These are phyloP conservation scores for Saccostrea glomerata DNA, from an alignment of 1,140 invertebrate species.

Conservation along the genomic window DNA sequence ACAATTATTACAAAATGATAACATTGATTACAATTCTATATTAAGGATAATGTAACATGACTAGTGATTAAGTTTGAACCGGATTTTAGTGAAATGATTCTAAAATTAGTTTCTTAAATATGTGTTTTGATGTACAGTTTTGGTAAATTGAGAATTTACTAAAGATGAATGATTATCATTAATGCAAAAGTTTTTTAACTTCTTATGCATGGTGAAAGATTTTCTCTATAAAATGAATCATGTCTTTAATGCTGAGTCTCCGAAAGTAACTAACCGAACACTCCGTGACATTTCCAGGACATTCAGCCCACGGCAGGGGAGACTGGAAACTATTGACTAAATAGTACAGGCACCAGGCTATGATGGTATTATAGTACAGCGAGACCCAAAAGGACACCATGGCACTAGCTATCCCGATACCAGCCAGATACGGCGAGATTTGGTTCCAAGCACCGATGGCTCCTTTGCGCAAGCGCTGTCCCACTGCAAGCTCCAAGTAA, in stretches of 20 bases:
- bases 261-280: neutral
- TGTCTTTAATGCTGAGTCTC: too few relatives aligned
- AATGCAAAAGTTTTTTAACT: too few relatives aligned
- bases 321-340: conserved; percentile 81
- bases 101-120: too few relatives aligned
- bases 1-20: too few relatives aligned
- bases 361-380: conserved; percentile 98
- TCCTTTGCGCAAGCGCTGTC: conserved; percentile 60
- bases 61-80: too few relatives aligned
- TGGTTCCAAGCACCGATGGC: conserved; percentile 59
- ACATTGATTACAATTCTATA: too few relatives aligned
- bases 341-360: conserved; percentile 98
- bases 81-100: neutral
- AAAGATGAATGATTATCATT: too few relatives aligned
- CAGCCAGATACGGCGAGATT: conserved; percentile 74
- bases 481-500: conserved; percentile 62
- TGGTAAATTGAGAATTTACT: too few relatives aligned
- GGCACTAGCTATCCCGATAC: conserved; percentile 96
- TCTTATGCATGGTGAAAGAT: too few relatives aligned
- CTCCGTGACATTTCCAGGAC: conserved; percentile 14
- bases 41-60: too few relatives aligned
- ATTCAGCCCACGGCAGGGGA: conserved; percentile 89
- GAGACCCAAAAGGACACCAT: conserved; percentile 97
- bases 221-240: too few relatives aligned
- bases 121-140: too few relatives aligned